Conservation (phyloP, 2,888 invertebrate species). For the Scaptomyza reducta region DNA sequence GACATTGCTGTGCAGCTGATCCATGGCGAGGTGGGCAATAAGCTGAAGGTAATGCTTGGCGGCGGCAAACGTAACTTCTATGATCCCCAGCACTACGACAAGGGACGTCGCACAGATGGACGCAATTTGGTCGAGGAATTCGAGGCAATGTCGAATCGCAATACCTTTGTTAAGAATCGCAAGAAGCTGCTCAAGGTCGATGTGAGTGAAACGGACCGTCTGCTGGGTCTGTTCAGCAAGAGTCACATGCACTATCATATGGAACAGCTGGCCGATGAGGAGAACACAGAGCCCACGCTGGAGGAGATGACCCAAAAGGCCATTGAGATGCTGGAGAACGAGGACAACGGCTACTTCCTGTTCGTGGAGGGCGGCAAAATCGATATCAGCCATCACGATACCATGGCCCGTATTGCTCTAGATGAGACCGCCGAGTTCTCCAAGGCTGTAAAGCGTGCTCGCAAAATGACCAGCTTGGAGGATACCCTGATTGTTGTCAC, state of each 20-base stretch:
- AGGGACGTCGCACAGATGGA: constrained; percentile 86
- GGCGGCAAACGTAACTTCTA: constrained; percentile 89
- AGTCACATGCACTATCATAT: constrained; percentile 90
- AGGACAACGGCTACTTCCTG: constrained; percentile 90
- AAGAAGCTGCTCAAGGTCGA: constrained; percentile 84
- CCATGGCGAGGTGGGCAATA: constrained; percentile 87
- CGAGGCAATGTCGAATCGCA: constrained; percentile 85
- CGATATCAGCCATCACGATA: constrained; percentile 82
- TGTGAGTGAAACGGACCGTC: constrained; percentile 85
- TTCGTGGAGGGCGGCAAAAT: constrained; percentile 88
- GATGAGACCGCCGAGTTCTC: constrained; percentile 88
- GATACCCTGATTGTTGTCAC: constrained; percentile 93
- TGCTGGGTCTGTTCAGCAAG: constrained; percentile 88
- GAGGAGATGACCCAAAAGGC: constrained; percentile 90
- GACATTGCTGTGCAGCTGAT: constrained; percentile 91
- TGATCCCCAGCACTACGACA: constrained; percentile 85
- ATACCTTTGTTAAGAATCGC: constrained; percentile 85
- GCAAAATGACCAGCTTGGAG: constrained; percentile 86
- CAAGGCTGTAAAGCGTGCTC: constrained; percentile 88
- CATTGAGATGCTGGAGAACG: constrained; percentile 88
- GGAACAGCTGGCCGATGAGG: constrained; percentile 85
- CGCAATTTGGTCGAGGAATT: constrained; percentile 88
- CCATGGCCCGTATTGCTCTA: constrained; percentile 78
- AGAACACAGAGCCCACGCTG: constrained; percentile 86
- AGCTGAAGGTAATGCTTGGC: constrained; percentile 90